Evolutionary conservation across 2,888 invertebrate species (phyloP), one percentile per base, ranked within the genome.

Genomic region (Scaeva pyrastri): DNA sequence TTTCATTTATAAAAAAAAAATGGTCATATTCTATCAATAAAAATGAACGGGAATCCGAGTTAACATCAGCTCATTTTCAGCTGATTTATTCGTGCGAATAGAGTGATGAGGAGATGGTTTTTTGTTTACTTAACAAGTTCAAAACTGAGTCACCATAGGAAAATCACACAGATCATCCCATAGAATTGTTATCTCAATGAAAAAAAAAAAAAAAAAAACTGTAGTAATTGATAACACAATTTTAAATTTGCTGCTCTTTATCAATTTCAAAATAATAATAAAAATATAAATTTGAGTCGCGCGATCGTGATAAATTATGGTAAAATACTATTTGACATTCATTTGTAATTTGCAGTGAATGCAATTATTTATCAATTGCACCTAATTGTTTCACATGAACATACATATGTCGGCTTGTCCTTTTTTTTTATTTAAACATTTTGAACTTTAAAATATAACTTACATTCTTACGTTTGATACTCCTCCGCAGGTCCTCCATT

Each of bases 141-240:
- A 60, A 60, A 60, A 0, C 39, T 21, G 16, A 39, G 1, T 60
- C 58, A 58, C 39, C 14, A 41, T 36, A 60, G 60, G 60, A 39
- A 60, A 39, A 60, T 60, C 60, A 39, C 60, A 39, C 6, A 2
- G 39, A 60, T 60, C 60, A 21, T 60, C 39, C 60, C 39, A 60
- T 39, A 19, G 16, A 12, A 12, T 31, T 8, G 39, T 21, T 39
- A 41, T 39, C 21, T 60, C 3, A 2, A 10, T 6, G 8, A 2
- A n/a, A 26, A 10, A 31, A 52, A 0, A 55, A 56, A 31, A 21
- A 31, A 16, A 14, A 23, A 11, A 11, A 11, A 52, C 14, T 26
- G 14, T 56, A 3, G 14, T 56, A 3, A 58, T 14, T 21, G 19
- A 36, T 58, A 39, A 14, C 11, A 12, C 11, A 16, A 36, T 36